Percentiles rank a stretch among this genome's conserved stretches.
These are phyloP conservation scores for Phaenicophaeus curvirostris DNA, from an alignment of 2,797 vertebrate species.

Conservation along the genomic window DNA sequence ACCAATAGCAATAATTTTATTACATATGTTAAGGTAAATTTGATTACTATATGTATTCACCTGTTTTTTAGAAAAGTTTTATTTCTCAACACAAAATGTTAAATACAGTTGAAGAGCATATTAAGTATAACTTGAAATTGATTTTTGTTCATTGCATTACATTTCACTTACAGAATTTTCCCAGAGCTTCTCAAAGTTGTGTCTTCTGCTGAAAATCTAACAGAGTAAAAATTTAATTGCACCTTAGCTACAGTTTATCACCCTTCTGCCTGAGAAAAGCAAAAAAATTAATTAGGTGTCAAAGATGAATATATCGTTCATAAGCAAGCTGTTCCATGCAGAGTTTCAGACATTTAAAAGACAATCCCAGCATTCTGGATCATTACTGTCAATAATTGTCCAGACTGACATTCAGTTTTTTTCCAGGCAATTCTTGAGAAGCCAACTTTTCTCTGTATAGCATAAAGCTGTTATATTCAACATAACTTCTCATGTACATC, in stretches of 20 bases:
- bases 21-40: neutral
- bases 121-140: neutral
- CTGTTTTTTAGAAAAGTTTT: neutral
- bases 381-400: neutral
- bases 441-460: neutral
- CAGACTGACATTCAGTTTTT: neutral
- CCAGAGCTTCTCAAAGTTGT: neutral
- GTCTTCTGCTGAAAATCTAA: neutral
- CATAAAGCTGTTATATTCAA: neutral
- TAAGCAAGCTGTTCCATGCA: neutral
- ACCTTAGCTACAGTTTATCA: neutral
- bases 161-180: neutral
- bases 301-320: neutral
- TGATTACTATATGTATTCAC: constrained; percentile 26
- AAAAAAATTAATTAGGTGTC: neutral
- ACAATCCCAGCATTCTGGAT: neutral
- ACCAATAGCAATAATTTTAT: neutral
- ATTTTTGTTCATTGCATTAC: neutral
- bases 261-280: neutral
- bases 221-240: neutral
- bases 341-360: neutral
- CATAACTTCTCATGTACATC: neutral
- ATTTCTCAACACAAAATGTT: neutral
- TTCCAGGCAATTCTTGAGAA: neutral
- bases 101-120: neutral